These are phyloP conservation scores for Catamblyrhynchus diadema DNA, from an alignment of 2,797 vertebrate genomes.

Conservation along the genomic window DNA sequence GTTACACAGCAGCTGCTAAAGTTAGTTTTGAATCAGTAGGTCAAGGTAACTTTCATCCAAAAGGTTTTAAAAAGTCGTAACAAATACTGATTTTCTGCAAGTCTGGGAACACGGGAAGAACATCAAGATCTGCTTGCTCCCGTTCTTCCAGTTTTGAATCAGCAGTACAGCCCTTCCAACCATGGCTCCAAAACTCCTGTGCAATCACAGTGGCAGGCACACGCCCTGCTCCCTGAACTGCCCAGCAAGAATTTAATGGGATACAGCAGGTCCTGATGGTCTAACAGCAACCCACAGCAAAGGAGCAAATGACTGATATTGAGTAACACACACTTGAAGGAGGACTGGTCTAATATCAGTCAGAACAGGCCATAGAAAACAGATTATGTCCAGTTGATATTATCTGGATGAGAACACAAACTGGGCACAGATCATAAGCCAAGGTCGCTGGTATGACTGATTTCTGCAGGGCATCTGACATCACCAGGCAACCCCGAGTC, in stretches of 20 bases:
- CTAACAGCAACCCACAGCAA: not conserved
- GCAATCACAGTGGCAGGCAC: not conserved
- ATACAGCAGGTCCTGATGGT: not conserved
- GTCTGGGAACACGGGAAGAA: not conserved
- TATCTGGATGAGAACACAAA: not conserved
- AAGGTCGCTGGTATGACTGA: not conserved
- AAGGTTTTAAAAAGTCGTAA: not conserved
- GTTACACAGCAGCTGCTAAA: not conserved
- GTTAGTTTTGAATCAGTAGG: conserved; percentile 7
- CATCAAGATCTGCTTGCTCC: conserved; percentile 1
- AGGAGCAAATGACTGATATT: not conserved
- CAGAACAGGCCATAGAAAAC: not conserved
- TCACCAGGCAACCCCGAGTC: not conserved
- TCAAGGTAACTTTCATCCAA: conserved; percentile 4
- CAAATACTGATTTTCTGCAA: not conserved
- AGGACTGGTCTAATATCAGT: not conserved
- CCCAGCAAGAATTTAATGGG: not conserved
- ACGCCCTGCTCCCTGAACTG: not conserved
- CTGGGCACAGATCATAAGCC: not conserved
- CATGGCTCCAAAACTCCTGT: not conserved
- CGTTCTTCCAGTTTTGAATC: not conserved
- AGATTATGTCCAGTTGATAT: not conserved
- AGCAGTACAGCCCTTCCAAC: not conserved
- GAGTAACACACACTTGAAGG: not conserved
- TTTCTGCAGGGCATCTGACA: not conserved